These are phyloP conservation scores for Apogon hyalosoma DNA, from an alignment of 2,797 vertebrate species.

Conservation along the genomic window DNA sequence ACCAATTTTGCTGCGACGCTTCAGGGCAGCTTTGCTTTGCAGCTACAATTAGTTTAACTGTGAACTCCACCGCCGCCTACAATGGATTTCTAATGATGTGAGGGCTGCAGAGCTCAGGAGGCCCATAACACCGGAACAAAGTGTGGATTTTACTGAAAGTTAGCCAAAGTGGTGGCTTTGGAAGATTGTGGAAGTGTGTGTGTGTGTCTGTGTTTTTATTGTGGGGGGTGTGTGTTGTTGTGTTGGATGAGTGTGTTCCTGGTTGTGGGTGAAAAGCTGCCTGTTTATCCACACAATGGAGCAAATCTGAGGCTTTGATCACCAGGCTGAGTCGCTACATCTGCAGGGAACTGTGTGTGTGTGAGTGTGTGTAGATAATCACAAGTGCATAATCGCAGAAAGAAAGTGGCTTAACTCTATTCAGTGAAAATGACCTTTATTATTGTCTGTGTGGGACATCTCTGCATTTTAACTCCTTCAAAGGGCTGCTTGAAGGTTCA, in stretches of 20 bases:
- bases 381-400: constrained; percentile 43
- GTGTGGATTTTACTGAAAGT: constrained; percentile 50
- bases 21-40: constrained; percentile 29
- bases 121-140: constrained; percentile 41
- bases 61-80: constrained; percentile 35
- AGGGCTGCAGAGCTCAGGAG: constrained; percentile 47
- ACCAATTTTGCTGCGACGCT: constrained; percentile 55
- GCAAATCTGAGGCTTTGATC: constrained; percentile 81
- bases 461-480: no score
- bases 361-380: constrained; percentile 41
- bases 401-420: constrained; percentile 43
- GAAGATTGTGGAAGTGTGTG: constrained; percentile 61
- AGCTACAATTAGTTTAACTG: constrained; percentile 52
- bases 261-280: constrained; percentile 59
- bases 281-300: constrained; percentile 80
- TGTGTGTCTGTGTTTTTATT: constrained; percentile 39
- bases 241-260: constrained; percentile 62
- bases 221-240: constrained; percentile 27
- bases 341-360: constrained; percentile 55
- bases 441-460: constrained; percentile 16
- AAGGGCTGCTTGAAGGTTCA: no score
- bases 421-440: constrained; percentile 20
- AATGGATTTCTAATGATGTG: constrained; percentile 57
- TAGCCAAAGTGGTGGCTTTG: constrained; percentile 65
- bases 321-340: constrained; percentile 61